Evolutionary conservation across 2,888 invertebrate genomes (phyloP), one percentile per base, ranked within the genome.

Genomic region (Caenorhabditis macrosperma): DNA sequence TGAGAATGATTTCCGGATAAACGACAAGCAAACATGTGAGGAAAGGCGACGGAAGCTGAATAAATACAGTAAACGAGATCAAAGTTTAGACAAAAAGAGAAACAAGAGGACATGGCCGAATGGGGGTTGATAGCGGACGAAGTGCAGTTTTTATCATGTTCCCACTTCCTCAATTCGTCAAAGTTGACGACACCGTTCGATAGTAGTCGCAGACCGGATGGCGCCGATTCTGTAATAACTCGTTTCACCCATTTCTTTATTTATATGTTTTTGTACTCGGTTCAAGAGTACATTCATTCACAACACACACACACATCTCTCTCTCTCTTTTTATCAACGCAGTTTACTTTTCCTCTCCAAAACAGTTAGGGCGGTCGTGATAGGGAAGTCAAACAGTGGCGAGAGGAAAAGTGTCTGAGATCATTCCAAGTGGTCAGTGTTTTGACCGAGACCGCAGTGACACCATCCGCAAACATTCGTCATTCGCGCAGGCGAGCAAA

Each of bases 331-430:
- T n/a, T n/a, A n/a, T n/a, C 26, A 50, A 38, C 20, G 12, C n/a
- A n/a, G 54, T 66, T 44, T 41, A 41, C 54, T 48, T 35, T 38
- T 28, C 7, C 46, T 41, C 41, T 28, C 41, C 38, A 41, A 54
- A 52, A 55, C 46, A 55, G 54, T 72, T 64, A 10, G n/a, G 54
- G 26, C 33, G 33, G 33, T 72, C 72, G 72, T 72, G 72, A 72
- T 72, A 72, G 72, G 72, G 72, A 72, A 72, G 72, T 63, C 72
- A 72, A 72, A 72, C 55, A 72, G 64, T 26, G 48, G 15, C 26
- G 24, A n/a, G 33, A 50, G 50, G 28, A 52, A 52, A 30, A 52
- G 52, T n/a, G 52, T 28, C n/a, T 15, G 52, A 52, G 52, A 52
- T 26, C 26, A n/a, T 9, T 44, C 44, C 44, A 44, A 44, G 44